Evolutionary conservation across 64 coral and sea anemone species (phyloP).

Genomic region (Montipora cactus): DNA sequence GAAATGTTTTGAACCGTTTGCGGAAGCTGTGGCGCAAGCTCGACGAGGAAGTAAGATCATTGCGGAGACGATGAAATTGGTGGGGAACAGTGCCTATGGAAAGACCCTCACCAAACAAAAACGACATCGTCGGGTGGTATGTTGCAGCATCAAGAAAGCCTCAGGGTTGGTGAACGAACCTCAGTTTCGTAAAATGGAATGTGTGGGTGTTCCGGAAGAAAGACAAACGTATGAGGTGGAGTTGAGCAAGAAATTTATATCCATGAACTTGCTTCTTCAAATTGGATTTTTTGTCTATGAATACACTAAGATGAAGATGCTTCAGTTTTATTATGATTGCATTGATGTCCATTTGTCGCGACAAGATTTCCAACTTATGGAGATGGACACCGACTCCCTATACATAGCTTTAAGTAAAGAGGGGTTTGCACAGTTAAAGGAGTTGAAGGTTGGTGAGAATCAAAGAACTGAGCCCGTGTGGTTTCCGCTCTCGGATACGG

Average conservation of each 20-base stretch:
- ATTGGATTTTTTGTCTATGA: slow-evolving; percentile 2
- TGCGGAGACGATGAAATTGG: not conserved
- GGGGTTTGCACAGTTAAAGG: too few relatives aligned
- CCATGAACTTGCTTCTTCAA: not conserved
- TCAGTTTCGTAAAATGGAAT: slow-evolving; percentile 18
- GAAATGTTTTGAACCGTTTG: not conserved
- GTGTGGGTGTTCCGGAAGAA: not conserved
- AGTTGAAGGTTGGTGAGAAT: too few relatives aligned
- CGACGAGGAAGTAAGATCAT: not conserved
- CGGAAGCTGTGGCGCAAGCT: not conserved
- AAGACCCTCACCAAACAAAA: not conserved
- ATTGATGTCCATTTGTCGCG: not conserved
- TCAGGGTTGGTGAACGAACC: not conserved
- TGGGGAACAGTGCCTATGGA: not conserved
- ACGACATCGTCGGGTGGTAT: not conserved
- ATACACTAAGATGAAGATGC: not conserved
- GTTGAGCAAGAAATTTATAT: slow-evolving; percentile 9
- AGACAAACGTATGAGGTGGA: not conserved
- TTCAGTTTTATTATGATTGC: not conserved
- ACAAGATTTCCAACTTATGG: not conserved
- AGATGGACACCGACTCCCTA: too few relatives aligned
- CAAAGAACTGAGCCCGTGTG: too few relatives aligned
- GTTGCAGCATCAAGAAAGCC: not conserved
- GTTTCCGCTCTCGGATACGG: too few relatives aligned
- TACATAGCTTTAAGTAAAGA: too few relatives aligned